Conservation (phyloP, 1,140 invertebrate genomes). For the Anastatus disparis region DNA sequence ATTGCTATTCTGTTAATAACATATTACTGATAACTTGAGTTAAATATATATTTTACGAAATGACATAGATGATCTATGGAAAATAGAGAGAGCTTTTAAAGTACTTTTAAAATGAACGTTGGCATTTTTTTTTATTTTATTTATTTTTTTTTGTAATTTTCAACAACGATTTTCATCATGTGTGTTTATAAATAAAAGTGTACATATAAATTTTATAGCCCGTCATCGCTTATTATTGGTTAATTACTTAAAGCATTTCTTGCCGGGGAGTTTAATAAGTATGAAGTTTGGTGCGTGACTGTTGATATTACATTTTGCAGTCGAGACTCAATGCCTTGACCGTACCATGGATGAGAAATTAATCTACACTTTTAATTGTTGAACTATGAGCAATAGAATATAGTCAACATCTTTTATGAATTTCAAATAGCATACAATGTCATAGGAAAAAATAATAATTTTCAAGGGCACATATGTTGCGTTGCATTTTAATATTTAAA, state of each 20-base stretch:
- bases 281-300: conserved; percentile 46
- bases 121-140: too few relatives aligned
- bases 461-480: too few relatives aligned
- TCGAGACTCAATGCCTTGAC: conserved; percentile 35
- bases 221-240: conserved; percentile 51
- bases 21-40: conserved; percentile 17
- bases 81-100: too few relatives aligned
- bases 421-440: too few relatives aligned
- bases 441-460: too few relatives aligned
- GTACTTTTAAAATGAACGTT: too few relatives aligned
- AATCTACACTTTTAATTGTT: conserved; percentile 23
- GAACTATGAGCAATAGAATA: conserved; percentile 13
- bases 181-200: too few relatives aligned
- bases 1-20: conserved; percentile 33
- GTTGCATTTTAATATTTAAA: too few relatives aligned
- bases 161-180: too few relatives aligned
- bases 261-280: conserved; percentile 34
- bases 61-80: too few relatives aligned
- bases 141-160: too few relatives aligned
- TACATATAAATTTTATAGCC: conserved; percentile 32
- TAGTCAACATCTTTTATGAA: too few relatives aligned
- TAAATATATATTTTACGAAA: conserved; percentile 24
- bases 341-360: conserved; percentile 19
- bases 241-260: conserved; percentile 52
- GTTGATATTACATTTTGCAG: conserved; percentile 40